phyloP scores from a whole-genome alignment of 2,888 invertebrate genomes.

The Barypeithes pellucidus region DNA sequence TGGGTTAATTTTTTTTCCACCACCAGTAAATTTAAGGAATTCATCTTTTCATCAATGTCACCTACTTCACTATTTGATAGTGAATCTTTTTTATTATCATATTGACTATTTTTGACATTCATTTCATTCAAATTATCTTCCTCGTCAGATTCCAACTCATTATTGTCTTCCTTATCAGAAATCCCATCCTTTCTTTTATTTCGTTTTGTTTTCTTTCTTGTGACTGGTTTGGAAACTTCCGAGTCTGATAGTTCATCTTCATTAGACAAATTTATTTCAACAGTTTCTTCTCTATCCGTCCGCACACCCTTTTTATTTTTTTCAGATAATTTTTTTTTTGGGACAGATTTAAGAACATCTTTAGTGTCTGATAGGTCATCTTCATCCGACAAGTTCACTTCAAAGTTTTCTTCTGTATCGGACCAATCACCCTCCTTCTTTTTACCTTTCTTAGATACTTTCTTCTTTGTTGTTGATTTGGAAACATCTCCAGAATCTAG shows the following conservation, averaged over 20 bases:
- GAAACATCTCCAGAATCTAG: constrained; percentile 56
- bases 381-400: constrained; percentile 61
- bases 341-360: constrained; percentile 35
- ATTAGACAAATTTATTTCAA: constrained; percentile 51
- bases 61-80: constrained; percentile 46
- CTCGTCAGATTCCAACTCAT: constrained; percentile 10
- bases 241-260: constrained; percentile 42
- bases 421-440: constrained; percentile 63
- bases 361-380: constrained; percentile 49
- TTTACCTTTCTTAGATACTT: constrained; percentile 56
- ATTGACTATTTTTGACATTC: constrained; percentile 36
- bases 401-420: constrained; percentile 62
- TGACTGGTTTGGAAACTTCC: constrained; percentile 30
- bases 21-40: constrained; percentile 37
- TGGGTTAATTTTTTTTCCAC: constrained; percentile 86
- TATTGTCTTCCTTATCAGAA: constrained; percentile 27
- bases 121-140: constrained; percentile 7
- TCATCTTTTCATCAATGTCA: constrained; percentile 38
- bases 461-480: constrained; percentile 55
- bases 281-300: constrained; percentile 47
- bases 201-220: constrained; percentile 33
- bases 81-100: constrained; percentile 9
- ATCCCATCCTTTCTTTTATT: constrained; percentile 26
- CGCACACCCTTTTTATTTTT: constrained; percentile 54
- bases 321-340: constrained; percentile 48